Evolutionary conservation across 2,113 vertebrate species (phyloP).

Genomic region (Crotalus tigris): DNA sequence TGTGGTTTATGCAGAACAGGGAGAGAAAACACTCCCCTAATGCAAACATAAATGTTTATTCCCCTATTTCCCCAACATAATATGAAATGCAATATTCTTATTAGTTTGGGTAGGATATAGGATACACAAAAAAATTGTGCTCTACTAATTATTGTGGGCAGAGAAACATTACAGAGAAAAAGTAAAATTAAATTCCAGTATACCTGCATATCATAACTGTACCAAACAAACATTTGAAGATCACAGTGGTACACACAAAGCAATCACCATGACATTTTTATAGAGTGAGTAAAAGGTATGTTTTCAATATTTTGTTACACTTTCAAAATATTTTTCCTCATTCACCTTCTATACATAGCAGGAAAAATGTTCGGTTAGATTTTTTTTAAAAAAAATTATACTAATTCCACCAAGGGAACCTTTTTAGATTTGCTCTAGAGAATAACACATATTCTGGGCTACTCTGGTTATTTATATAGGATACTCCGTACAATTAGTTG

Average conservation of each 20-base stretch:
- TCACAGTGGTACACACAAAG: not conserved
- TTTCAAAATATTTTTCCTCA: not conserved
- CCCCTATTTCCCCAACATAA: not conserved
- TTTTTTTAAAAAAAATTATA: not conserved
- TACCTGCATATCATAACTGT: not conserved
- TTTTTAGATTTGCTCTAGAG: not conserved
- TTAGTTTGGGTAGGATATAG: not conserved
- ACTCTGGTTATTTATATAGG: not conserved
- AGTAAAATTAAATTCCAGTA: not conserved
- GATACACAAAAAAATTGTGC: not conserved
- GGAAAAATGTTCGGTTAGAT: not conserved
- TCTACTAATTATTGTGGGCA: not conserved
- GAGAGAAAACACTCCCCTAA: not conserved
- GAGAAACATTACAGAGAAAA: not conserved
- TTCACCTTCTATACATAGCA: not conserved
- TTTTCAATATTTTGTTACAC: not conserved
- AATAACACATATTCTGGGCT: not conserved
- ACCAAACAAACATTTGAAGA: not conserved
- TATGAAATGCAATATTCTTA: not conserved
- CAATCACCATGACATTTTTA: not conserved
- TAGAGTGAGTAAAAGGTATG: not conserved
- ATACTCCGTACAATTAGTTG: not conserved
- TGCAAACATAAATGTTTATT: not conserved
- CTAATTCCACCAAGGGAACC: not conserved
- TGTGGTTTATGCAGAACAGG: not conserved